phyloP scores from a whole-genome alignment of 2,113 vertebrate genomes.

The Mormyrus iriodes region DNA sequence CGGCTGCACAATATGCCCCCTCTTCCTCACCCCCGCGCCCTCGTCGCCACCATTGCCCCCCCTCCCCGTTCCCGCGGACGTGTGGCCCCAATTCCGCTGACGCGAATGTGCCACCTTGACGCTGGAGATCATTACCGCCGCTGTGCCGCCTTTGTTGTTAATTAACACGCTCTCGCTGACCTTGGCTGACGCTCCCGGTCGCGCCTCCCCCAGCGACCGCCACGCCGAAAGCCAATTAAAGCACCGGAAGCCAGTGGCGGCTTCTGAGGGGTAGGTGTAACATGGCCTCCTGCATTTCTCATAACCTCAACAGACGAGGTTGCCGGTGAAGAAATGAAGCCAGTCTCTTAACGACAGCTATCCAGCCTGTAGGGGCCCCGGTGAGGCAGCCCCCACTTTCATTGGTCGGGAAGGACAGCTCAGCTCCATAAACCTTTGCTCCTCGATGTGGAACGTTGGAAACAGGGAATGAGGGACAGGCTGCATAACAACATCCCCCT shows the following conservation, averaged over 20 bases:
- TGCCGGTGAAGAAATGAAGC: conserved; percentile 47
- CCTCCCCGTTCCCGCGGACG: conserved; percentile 36
- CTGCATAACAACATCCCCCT: not conserved
- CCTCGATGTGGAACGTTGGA: not conserved
- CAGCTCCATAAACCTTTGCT: not conserved
- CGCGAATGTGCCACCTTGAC: conserved; percentile 75
- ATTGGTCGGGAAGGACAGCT: not conserved
- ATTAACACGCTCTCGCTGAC: conserved; percentile 80
- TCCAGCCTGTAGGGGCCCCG: not conserved
- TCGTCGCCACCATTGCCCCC: not conserved
- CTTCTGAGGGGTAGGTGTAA: not conserved
- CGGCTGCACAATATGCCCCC: not conserved
- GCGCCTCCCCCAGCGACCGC: conserved; percentile 67
- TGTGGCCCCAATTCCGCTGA: conserved; percentile 50
- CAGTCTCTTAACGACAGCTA: conserved; percentile 20
- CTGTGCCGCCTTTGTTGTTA: conserved; percentile 79
- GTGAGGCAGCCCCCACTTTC: not conserved
- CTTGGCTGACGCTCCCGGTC: conserved; percentile 80
- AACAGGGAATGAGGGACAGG: not conserved
- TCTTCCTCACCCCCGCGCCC: not conserved
- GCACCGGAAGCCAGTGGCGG: not conserved
- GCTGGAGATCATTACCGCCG: conserved; percentile 80
- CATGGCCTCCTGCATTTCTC: not conserved
- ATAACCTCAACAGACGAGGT: not conserved
- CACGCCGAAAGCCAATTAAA: conserved; percentile 47